phyloP scores from a whole-genome alignment of 2,113 vertebrate species.

The Phyllostomus hastatus region DNA sequence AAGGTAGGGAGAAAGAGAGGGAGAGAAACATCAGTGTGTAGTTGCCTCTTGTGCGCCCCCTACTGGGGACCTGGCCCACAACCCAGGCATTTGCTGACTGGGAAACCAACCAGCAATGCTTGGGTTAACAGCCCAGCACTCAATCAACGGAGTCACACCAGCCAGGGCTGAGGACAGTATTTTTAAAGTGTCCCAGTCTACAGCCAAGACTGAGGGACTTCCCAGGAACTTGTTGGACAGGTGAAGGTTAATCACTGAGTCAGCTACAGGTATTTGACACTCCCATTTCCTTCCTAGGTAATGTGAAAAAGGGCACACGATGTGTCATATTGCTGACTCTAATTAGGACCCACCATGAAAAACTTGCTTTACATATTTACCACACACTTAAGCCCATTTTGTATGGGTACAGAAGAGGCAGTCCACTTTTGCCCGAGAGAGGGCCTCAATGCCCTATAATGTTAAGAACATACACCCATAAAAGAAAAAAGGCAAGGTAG shows the following conservation, averaged over 20 bases:
- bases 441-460: neutral
- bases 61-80: too few species aligned
- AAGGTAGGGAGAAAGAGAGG: neutral
- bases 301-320: neutral
- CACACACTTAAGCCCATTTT: neutral
- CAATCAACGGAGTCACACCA: too few species aligned
- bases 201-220: neutral
- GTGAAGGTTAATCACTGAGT: neutral
- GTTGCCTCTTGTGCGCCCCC: too few species aligned
- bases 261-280: neutral
- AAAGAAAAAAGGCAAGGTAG: conserved; percentile 14
- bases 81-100: too few species aligned
- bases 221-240: neutral
- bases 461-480: neutral
- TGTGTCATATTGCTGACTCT: neutral
- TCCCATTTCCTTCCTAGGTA: neutral
- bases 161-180: neutral
- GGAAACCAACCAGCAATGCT: too few species aligned
- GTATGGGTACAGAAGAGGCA: neutral
- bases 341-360: neutral
- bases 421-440: neutral
- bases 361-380: neutral
- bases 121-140: too few species aligned
- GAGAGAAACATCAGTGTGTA: too few species aligned
- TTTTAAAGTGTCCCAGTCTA: neutral